phyloP scores from a whole-genome alignment of 2,888 invertebrate genomes.

The Rhopalosiphum nymphaeae region DNA sequence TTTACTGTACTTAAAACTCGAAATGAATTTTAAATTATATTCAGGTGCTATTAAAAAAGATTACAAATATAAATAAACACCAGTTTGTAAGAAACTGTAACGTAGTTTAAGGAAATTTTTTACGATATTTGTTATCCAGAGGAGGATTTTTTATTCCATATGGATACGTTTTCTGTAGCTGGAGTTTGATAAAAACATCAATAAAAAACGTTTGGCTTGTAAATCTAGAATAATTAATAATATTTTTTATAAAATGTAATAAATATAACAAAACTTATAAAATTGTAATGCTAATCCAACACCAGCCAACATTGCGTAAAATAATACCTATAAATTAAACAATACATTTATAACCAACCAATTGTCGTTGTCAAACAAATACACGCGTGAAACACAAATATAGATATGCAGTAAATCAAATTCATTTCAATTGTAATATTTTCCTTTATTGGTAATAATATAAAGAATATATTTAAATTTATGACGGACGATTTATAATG shows the following conservation, averaged over 20 bases:
- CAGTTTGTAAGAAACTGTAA: background rate
- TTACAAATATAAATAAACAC: background rate
- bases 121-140: no score
- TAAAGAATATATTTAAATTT: background rate
- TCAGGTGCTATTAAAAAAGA: no score
- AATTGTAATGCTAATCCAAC: background rate
- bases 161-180: no score
- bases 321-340: background rate
- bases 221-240: no score
- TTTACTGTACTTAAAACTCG: background rate
- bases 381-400: background rate
- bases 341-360: background rate
- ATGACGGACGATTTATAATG: background rate
- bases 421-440: background rate
- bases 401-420: slow-evolving; percentile 4
- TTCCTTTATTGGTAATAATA: background rate
- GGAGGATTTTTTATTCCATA: no score
- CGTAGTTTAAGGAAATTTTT: no score
- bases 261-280: background rate
- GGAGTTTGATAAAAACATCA: no score
- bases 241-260: no score
- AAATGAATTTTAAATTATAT: background rate
- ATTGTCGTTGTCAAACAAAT: background rate
- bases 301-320: background rate
- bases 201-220: no score